Evolutionary conservation across 2,797 vertebrate species (phyloP), one percentile per base, ranked within the genome.

Genomic region (Lepilemur septentrionalis): DNA sequence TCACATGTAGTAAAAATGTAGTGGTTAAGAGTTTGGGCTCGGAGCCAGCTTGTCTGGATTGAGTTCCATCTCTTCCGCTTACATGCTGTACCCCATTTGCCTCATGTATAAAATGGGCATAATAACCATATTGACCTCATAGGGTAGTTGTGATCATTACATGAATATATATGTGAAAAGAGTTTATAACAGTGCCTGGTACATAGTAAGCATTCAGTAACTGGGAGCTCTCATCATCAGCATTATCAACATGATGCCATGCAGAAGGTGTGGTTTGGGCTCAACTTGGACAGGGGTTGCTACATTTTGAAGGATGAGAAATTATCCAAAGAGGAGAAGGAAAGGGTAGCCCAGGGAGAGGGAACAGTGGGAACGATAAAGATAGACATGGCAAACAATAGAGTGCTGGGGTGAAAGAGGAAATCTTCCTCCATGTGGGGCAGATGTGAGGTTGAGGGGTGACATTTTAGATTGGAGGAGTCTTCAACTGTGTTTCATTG

Each of bases 281-380:
- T 80, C 72, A 73, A 57, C 65, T 67, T 80, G 28, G 81, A 30
- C 28, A 25, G 32, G 75, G 6, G 17, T 84, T 85, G 38, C n/a
- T 80, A 48, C 67, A 30, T 93, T 93, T 90, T 81, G 57, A 75
- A 81, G 25, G 22, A 67, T 80, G 59, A 93, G 43, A 90, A 93
- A 81, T 81, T 73, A 85, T 41, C n/a, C 25, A 86, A 86, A 80
- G 30, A 38, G 61, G 41, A 92, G 15, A 88, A 43, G 85, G 81
- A 50, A 93, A 86, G 9, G 13, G 28, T 79, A 61, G 46, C 67
- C 48, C 30, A 73, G 38, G 10, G 15, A 52, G 43, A 84, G 50
- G 8, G 69, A 80, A 89, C 9, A 79, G 18, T 69, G 23, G 75
- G 5, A 72, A 73, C 20, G n/a, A 59, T 57, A 59, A 93, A 67